Evolutionary conservation across 2,888 invertebrate genomes (phyloP).

Genomic region (Spialia ferax): DNA sequence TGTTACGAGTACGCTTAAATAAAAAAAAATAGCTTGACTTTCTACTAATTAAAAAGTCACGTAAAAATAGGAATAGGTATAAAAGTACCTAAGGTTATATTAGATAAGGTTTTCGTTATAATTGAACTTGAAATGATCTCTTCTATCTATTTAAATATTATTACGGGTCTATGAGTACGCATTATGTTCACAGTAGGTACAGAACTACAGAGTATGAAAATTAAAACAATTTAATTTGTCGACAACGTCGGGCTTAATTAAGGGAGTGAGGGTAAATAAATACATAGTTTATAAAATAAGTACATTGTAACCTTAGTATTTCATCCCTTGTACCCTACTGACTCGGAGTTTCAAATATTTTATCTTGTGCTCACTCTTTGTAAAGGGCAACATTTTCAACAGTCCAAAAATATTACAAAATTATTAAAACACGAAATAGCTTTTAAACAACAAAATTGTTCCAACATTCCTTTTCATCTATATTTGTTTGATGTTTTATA

Average conservation of each 20-base stretch:
- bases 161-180: too few species aligned
- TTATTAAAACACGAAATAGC: slow-evolving; percentile 16
- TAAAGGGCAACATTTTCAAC: slow-evolving; percentile 16
- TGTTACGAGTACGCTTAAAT: too few species aligned
- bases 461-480: background rate
- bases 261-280: background rate
- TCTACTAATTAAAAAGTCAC: too few species aligned
- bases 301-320: slow-evolving; percentile 4
- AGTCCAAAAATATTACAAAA: slow-evolving; percentile 13
- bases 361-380: background rate
- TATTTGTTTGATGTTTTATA: background rate
- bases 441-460: slow-evolving; percentile 14
- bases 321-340: slow-evolving; percentile 5
- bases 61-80: too few species aligned
- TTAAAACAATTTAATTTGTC: background rate
- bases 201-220: too few species aligned
- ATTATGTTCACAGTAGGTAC: too few species aligned
- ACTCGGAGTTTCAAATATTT: slow-evolving; percentile 21
- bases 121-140: too few species aligned
- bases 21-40: too few species aligned
- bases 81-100: too few species aligned
- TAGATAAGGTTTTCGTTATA: too few species aligned
- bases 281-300: background rate
- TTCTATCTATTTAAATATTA: too few species aligned
- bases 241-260: background rate